Percentiles rank a stretch among this genome's conserved stretches.
These are phyloP conservation scores for Agrilus cyanescens DNA, from an alignment of 2,888 invertebrate species.

Conservation along the genomic window DNA sequence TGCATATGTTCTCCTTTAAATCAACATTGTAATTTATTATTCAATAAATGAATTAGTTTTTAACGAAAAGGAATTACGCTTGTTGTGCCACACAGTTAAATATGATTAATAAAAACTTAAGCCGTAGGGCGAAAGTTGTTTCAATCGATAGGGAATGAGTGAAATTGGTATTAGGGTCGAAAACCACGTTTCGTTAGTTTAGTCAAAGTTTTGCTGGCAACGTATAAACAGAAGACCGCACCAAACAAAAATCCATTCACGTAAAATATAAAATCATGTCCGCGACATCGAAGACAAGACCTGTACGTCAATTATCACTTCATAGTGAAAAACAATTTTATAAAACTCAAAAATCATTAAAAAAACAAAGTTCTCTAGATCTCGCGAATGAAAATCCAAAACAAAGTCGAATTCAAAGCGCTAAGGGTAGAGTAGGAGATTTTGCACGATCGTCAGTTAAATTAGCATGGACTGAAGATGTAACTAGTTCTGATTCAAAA, in stretches of 20 bases:
- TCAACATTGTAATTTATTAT: too few species aligned
- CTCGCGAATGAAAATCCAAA: slow-evolving; percentile 10
- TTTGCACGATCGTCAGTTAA: slow-evolving; percentile 17
- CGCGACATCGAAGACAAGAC: slow-evolving; percentile 20
- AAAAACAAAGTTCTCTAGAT: slow-evolving; percentile 29
- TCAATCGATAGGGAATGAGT: slow-evolving; percentile 36
- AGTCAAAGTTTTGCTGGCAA: slow-evolving; percentile 30
- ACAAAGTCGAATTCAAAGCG: slow-evolving; percentile 17
- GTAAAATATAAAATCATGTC: neutral
- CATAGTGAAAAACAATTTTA: slow-evolving; percentile 23
- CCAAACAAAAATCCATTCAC: neutral
- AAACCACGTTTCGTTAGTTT: slow-evolving; percentile 24
- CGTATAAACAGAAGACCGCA: slow-evolving; percentile 15
- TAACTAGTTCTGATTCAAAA: slow-evolving; percentile 11
- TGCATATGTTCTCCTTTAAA: too few species aligned
- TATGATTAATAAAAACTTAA: slow-evolving; percentile 20
- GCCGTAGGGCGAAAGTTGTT: slow-evolving; percentile 31
- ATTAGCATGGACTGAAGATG: slow-evolving; percentile 19
- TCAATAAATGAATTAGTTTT: too few species aligned
- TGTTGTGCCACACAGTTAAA: too few species aligned
- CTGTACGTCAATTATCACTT: slow-evolving; percentile 31
- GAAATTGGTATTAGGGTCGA: slow-evolving; percentile 23
- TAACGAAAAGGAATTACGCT: too few species aligned
- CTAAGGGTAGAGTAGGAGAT: slow-evolving; percentile 15
- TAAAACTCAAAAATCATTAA: slow-evolving; percentile 21